Conservation (phyloP, 2,113 vertebrate genomes). For the Panthera uncia region DNA sequence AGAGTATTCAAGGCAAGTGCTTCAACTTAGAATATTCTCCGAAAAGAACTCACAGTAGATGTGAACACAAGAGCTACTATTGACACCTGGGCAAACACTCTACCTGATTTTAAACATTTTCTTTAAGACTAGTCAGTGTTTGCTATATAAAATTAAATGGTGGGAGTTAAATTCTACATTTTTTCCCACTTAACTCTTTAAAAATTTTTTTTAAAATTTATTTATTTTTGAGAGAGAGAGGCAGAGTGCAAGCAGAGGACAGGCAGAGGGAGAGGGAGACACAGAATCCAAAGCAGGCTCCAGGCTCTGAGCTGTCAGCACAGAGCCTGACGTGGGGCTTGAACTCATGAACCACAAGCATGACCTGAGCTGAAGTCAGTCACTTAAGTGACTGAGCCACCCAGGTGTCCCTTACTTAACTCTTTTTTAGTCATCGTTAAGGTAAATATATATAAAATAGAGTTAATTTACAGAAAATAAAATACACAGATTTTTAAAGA, state of each 20-base stretch:
- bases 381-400: too few relatives aligned
- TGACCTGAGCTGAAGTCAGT: too few relatives aligned
- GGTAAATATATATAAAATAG: neutral
- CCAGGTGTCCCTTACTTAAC: neutral
- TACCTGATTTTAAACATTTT: neutral
- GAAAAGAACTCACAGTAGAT: neutral
- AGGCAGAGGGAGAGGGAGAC: too few relatives aligned
- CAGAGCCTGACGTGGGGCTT: too few relatives aligned
- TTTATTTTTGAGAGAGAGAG: too few relatives aligned
- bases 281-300: too few relatives aligned
- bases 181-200: too few relatives aligned
- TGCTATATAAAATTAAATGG: neutral
- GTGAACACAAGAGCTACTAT: neutral
- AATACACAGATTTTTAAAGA: neutral
- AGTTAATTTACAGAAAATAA: neutral
- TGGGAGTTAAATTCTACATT: neutral
- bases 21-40: neutral
- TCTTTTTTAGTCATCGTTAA: neutral
- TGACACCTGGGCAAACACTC: neutral
- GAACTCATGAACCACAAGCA: too few relatives aligned
- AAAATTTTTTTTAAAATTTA: too few relatives aligned
- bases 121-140: neutral
- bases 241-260: too few relatives aligned
- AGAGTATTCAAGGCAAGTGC: fast-evolving
- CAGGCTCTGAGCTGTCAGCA: too few relatives aligned